phyloP scores from a whole-genome alignment of 2,888 invertebrate species.

The Drosophila differens region DNA sequence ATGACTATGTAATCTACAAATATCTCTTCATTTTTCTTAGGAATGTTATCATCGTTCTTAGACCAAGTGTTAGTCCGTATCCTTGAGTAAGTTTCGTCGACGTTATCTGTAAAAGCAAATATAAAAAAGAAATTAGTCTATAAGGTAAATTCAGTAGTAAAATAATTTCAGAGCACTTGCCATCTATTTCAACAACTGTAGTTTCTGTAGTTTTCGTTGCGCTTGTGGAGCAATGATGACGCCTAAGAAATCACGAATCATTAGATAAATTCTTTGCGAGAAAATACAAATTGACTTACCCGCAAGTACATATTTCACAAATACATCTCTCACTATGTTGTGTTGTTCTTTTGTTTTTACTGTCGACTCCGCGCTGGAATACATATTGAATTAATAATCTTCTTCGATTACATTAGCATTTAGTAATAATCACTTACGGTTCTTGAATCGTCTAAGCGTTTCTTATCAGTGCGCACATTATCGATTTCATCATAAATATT shows the following conservation, averaged over 20 bases:
- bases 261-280: fast-evolving
- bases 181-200: conserved; percentile 65
- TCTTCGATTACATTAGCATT: conserved; percentile 3
- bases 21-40: conserved; percentile 84
- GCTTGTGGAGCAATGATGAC: conserved; percentile 92
- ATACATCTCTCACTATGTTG: conserved; percentile 90
- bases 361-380: conserved; percentile 80
- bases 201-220: conserved; percentile 71
- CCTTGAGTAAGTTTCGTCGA: conserved; percentile 75
- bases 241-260: conserved; percentile 86
- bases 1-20: conserved; percentile 71
- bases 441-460: conserved; percentile 82
- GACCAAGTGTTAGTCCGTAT: conserved; percentile 84
- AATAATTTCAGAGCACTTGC: conserved; percentile 23
- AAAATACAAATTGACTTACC: conserved; percentile 87
- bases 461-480: conserved; percentile 71
- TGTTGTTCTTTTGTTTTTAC: conserved; percentile 82
- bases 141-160: not conserved
- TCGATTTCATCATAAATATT: conserved; percentile 84
- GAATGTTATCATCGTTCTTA: conserved; percentile 86
- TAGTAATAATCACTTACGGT: conserved; percentile 65
- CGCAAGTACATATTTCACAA: conserved; percentile 96
- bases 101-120: conserved; percentile 54
- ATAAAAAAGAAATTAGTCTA: not conserved
- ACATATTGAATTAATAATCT: not conserved